Conservation (phyloP, 2,113 vertebrate genomes). For the Chlorodrepanis virens region DNA sequence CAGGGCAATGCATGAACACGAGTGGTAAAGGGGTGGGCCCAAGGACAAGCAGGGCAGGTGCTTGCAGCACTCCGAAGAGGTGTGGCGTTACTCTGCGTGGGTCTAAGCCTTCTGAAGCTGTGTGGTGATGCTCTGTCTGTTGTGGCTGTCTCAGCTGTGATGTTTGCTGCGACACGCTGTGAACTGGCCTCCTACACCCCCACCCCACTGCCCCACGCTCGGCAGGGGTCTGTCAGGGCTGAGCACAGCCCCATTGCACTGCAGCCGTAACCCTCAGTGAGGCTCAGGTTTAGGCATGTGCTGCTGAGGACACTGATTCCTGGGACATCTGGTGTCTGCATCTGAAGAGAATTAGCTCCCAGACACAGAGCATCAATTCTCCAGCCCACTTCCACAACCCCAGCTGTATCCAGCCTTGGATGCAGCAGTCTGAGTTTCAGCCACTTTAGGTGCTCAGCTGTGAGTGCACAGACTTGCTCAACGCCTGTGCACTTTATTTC, state of each 20-base stretch:
- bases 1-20: neutral
- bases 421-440: too few species aligned
- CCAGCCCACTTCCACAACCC: accelerated
- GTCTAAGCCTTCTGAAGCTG: too few species aligned
- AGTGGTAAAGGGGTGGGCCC: neutral
- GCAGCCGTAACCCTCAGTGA: neutral
- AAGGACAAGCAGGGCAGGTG: neutral
- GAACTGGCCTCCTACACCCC: too few species aligned
- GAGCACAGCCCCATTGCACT: neutral
- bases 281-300: neutral
- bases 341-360: neutral
- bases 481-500: neutral
- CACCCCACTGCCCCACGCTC: neutral
- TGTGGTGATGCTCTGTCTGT: neutral
- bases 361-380: accelerated
- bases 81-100: neutral
- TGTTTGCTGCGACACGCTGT: neutral
- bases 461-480: neutral
- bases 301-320: neutral
- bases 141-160: neutral
- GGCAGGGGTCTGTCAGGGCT: neutral
- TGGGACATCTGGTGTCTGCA: neutral
- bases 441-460: neutral
- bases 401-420: accelerated
- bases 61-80: neutral